A percentile compares a stretch with the other conserved stretches of the same genome.
Conservation (phyloP, 2,888 invertebrate species). For the Silvanus unidentatus region DNA sequence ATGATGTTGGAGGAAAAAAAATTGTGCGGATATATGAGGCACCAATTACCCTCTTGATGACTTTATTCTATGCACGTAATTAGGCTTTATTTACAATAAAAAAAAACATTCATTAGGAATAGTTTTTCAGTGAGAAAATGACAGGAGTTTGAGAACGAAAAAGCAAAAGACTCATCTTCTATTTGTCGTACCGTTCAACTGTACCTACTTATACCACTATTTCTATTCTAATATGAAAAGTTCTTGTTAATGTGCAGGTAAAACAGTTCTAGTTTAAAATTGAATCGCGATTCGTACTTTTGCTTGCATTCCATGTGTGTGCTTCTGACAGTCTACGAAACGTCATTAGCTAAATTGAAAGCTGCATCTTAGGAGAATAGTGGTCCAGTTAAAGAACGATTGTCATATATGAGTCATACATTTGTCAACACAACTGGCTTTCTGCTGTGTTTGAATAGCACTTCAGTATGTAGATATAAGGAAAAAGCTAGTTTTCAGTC, state of each 20-base stretch:
- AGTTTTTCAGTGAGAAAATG: too few relatives aligned
- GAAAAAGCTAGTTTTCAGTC: constrained; percentile 42
- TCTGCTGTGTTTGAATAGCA: constrained; percentile 44
- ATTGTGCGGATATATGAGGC: too few relatives aligned
- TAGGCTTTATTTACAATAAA: too few relatives aligned
- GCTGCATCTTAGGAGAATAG: constrained; percentile 46
- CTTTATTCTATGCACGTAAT: too few relatives aligned
- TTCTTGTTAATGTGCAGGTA: constrained; percentile 19
- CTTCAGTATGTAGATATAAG: constrained; percentile 45
- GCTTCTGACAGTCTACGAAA: constrained; percentile 48
- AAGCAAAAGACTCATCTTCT: too few relatives aligned
- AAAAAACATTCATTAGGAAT: too few relatives aligned
- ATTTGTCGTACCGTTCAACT: too few relatives aligned
- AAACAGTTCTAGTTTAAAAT: constrained; percentile 33
- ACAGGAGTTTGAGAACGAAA: too few relatives aligned
- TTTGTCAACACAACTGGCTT: constrained; percentile 27
- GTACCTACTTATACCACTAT: too few relatives aligned
- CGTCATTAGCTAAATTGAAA: constrained; percentile 50
- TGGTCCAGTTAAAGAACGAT: constrained; percentile 25
- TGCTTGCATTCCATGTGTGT: constrained; percentile 41
- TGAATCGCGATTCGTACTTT: constrained; percentile 40
- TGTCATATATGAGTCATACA: constrained; percentile 24
- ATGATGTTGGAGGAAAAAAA: too few relatives aligned
- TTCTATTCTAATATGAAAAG: neutral
- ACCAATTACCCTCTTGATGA: too few relatives aligned